These are phyloP conservation scores for Spodoptera littoralis DNA, from an alignment of 2,888 invertebrate species.

Conservation along the genomic window DNA sequence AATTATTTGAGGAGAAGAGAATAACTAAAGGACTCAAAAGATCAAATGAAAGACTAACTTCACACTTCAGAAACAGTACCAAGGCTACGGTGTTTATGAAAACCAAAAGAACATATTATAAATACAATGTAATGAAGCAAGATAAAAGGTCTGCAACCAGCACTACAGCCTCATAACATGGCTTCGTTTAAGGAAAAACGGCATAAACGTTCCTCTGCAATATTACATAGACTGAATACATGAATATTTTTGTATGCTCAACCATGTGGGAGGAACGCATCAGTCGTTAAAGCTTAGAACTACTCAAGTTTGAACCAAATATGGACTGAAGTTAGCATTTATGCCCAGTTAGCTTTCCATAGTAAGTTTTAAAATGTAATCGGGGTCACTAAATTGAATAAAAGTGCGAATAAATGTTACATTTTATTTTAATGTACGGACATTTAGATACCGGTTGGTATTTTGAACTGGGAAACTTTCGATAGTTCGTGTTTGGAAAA, in stretches of 20 bases:
- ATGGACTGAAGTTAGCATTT: not conserved
- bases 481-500: slow-evolving; percentile 25
- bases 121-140: slow-evolving; percentile 44
- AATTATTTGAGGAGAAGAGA: too few species aligned
- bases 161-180: slow-evolving; percentile 37
- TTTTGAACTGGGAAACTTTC: slow-evolving; percentile 25
- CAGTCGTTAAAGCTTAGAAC: slow-evolving; percentile 7
- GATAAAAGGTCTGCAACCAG: slow-evolving; percentile 31
- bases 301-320: not conserved
- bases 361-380: slow-evolving; percentile 12
- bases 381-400: slow-evolving; percentile 23
- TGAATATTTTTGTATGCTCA: slow-evolving; percentile 62
- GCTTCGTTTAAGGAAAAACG: slow-evolving; percentile 51
- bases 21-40: too few species aligned
- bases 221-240: slow-evolving; percentile 64
- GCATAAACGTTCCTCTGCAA: slow-evolving; percentile 51
- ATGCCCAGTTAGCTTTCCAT: not conserved
- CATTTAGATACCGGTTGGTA: slow-evolving; percentile 16
- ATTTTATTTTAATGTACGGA: slow-evolving; percentile 40
- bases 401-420: slow-evolving; percentile 27
- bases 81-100: slow-evolving; percentile 4
- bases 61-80: too few species aligned
- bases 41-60: too few species aligned
- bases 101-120: slow-evolving; percentile 15
- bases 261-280: slow-evolving; percentile 8